These are phyloP conservation scores for Pedionomus torquatus DNA, from an alignment of 2,113 vertebrate species.

Conservation along the genomic window DNA sequence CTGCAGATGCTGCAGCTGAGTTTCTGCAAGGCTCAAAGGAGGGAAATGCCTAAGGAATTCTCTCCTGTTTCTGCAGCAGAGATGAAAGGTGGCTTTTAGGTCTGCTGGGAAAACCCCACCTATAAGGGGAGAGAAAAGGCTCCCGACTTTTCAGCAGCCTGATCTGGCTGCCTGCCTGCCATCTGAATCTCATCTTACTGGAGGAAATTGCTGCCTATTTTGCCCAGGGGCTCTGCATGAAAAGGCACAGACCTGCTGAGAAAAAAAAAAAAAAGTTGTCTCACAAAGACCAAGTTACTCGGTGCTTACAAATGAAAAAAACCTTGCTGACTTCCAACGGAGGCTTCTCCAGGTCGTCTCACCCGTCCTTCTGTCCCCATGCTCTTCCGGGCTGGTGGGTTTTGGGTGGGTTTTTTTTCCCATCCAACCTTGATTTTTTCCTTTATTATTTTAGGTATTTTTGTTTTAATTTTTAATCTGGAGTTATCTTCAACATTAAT, in stretches of 20 bases:
- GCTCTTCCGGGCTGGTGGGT: neutral
- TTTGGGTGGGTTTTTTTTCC: neutral
- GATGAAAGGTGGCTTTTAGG: conserved; percentile 7
- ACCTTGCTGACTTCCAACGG: accelerated
- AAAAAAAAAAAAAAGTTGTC: neutral
- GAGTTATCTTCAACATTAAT: neutral
- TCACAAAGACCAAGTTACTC: neutral
- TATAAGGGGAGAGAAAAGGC: neutral
- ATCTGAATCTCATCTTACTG: neutral
- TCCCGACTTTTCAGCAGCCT: neutral
- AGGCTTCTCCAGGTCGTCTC: neutral
- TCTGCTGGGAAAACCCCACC: neutral
- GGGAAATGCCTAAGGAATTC: conserved; percentile 8
- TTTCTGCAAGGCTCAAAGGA: neutral
- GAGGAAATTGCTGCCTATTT: neutral
- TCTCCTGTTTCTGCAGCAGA: neutral
- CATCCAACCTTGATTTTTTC: neutral
- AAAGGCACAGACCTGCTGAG: neutral
- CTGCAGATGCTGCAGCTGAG: neutral
- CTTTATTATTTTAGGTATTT: neutral
- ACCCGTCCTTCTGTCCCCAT: neutral
- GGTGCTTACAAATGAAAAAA: neutral
- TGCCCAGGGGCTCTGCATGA: neutral
- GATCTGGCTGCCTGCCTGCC: neutral
- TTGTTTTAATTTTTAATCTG: neutral